Evolutionary conservation across 2,113 vertebrate genomes (phyloP), one percentile per base, ranked within the genome.

Genomic region (Phoenicopterus ruber): DNA sequence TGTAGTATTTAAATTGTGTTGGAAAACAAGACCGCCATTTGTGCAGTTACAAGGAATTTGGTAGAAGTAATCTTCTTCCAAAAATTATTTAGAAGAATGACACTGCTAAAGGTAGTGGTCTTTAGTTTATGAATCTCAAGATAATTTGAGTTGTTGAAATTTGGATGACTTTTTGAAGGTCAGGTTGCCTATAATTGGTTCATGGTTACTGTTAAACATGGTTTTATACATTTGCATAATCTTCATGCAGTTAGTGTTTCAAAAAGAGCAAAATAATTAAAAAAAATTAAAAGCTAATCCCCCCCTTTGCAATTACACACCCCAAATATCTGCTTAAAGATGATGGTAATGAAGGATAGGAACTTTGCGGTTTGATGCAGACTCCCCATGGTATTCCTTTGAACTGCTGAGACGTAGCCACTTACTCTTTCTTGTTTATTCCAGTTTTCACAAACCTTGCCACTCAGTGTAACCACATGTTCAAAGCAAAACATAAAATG

Each of bases 401-500:
- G 97, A 98, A 98, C 93, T 98, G 32, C 74, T 88, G 87, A 97
- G 87, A 92, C 0, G 0, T 62, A 85, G 61, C 20, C 83, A 93
- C 63, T 97, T 92, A 46, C 65, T 95, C 78, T 97, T 96, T 96
- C 86, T 97, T 98, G 82, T 97, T 98, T 97, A 96, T 96, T 95
- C 70, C 81, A 82, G 73, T 93, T 97, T 95, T 93, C 77, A 93
- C 40, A 97, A 97, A 97, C 11, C 31, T 94, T 93, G 67, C 44
- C 44, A 88, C 74, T 97, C 81, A 95, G 22, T 85, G 78, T 44
- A 88, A 95, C 77, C 4, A 4, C 65, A 84, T 31, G 82, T 98
- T 98, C 97, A 98, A 98, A 97, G 96, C 62, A 96, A 96, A 97
- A 96, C 80, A 97, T 94, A 94, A 97, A 98, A 94, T 90, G 57